Evolutionary conservation across 2,797 vertebrate genomes (phyloP).

Genomic region (Discoglossus pictus): DNA sequence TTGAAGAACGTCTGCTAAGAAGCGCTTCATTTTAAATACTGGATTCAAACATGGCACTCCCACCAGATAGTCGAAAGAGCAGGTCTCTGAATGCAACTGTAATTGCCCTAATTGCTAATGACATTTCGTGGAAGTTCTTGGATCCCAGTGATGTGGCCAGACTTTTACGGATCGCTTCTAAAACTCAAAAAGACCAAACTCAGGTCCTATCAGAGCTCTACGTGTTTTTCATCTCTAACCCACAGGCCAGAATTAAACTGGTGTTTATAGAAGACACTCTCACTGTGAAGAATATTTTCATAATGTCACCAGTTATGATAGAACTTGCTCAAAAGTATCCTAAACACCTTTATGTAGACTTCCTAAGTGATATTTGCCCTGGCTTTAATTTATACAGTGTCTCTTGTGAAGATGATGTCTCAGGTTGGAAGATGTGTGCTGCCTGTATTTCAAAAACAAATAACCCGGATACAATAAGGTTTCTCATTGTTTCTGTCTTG

Average conservation of each 20-base stretch:
- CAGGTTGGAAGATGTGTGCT: slow-evolving; percentile 36
- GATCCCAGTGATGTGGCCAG: slow-evolving; percentile 44
- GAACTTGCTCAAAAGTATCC: slow-evolving; percentile 36
- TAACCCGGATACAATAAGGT: slow-evolving; percentile 33
- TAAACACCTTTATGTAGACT: slow-evolving; percentile 42
- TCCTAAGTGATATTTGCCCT: slow-evolving; percentile 28
- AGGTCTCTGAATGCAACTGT: slow-evolving; percentile 34
- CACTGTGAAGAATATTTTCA: slow-evolving; percentile 40
- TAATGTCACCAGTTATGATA: slow-evolving; percentile 44
- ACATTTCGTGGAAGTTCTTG: slow-evolving; percentile 43
- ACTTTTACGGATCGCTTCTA: slow-evolving; percentile 34
- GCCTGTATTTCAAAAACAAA: slow-evolving; percentile 38
- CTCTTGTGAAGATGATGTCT: slow-evolving; percentile 34
- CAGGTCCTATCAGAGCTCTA: slow-evolving; percentile 30
- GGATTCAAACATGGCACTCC: slow-evolving; percentile 37
- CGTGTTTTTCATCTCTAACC: slow-evolving; percentile 34
- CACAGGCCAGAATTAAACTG: slow-evolving; percentile 40
- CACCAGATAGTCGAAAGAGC: slow-evolving; percentile 27
- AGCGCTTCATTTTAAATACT: too few species aligned
- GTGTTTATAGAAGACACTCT: slow-evolving; percentile 43
- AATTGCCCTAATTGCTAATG: slow-evolving; percentile 42
- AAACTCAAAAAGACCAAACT: slow-evolving; percentile 35
- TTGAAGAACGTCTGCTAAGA: too few species aligned
- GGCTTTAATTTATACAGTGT: slow-evolving; percentile 44
- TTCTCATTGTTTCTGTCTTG: slow-evolving; percentile 41